Evolutionary conservation across 2,797 vertebrate species (phyloP).

Genomic region (Bovichtus diacanthus): DNA sequence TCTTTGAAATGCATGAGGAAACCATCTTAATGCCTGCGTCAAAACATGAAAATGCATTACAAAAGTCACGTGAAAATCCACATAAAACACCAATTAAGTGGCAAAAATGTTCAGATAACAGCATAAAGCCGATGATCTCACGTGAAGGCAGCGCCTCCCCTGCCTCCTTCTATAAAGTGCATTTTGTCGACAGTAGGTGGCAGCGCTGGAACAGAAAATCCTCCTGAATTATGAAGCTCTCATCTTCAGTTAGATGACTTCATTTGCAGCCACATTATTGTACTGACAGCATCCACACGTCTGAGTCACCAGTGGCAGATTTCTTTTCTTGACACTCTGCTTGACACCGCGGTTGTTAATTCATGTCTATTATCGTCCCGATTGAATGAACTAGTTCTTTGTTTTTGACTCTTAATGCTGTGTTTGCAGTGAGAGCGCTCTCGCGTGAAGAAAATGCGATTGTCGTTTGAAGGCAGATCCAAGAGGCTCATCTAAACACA

Average conservation of each 20-base stretch:
- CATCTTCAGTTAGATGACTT: slow-evolving; percentile 48
- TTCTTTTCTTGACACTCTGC: not conserved
- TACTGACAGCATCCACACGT: slow-evolving; percentile 31
- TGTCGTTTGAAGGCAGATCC: slow-evolving; percentile 45
- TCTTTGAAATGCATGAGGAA: not conserved
- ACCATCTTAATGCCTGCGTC: not conserved
- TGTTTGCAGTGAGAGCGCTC: not conserved
- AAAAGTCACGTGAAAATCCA: not conserved
- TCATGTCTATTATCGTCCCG: not conserved
- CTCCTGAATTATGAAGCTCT: not conserved
- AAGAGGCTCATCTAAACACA: slow-evolving; percentile 50
- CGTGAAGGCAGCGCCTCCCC: not conserved
- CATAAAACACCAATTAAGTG: not conserved
- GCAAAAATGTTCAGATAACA: not conserved
- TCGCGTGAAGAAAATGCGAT: slow-evolving; percentile 7
- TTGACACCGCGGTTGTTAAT: not conserved
- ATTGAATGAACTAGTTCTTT: slow-evolving; percentile 12
- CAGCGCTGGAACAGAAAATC: slow-evolving; percentile 44
- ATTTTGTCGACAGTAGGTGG: slow-evolving; percentile 57
- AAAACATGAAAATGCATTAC: not conserved
- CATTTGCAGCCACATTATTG: slow-evolving; percentile 54
- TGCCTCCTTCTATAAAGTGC: not conserved
- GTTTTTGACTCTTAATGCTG: slow-evolving; percentile 25
- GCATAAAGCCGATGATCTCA: not conserved
- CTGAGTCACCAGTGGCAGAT: not conserved